These are phyloP conservation scores for Epinotia nisella DNA, from an alignment of 2,888 invertebrate species.

Conservation along the genomic window DNA sequence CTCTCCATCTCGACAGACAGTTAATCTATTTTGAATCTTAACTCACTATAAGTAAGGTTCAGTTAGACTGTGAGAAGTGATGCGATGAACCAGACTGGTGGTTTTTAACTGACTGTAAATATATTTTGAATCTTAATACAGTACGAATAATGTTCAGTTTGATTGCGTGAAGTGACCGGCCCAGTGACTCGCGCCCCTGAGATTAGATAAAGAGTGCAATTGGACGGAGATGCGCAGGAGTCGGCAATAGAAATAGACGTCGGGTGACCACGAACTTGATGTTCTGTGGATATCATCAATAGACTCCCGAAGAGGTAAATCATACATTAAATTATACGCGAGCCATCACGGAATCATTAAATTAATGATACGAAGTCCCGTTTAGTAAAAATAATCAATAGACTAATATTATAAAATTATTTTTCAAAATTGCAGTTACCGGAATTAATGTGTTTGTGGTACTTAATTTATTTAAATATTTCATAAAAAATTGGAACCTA, in stretches of 20 bases:
- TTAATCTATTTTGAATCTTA: not conserved
- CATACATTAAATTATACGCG: too few relatives aligned
- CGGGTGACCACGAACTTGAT: conserved; percentile 38
- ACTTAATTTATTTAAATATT: too few relatives aligned
- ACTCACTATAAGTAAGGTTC: not conserved
- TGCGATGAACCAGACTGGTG: not conserved
- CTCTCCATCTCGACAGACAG: not conserved
- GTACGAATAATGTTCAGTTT: not conserved
- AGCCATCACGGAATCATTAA: too few relatives aligned
- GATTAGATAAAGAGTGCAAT: conserved; percentile 70
- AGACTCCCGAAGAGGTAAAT: too few relatives aligned
- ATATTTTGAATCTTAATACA: not conserved
- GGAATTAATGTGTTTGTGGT: too few relatives aligned
- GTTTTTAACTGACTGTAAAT: not conserved
- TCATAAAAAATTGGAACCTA: too few relatives aligned
- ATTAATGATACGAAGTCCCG: too few relatives aligned
- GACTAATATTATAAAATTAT: too few relatives aligned
- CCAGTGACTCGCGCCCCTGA: conserved; percentile 65
- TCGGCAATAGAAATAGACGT: conserved; percentile 46
- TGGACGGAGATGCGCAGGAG: conserved; percentile 62
- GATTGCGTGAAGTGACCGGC: conserved; percentile 44
- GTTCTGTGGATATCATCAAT: not conserved
- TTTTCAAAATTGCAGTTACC: too few relatives aligned
- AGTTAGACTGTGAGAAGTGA: not conserved
- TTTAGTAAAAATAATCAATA: too few relatives aligned